Evolutionary conservation across 2,797 vertebrate species (phyloP).

Genomic region (Poeciliopsis infans): DNA sequence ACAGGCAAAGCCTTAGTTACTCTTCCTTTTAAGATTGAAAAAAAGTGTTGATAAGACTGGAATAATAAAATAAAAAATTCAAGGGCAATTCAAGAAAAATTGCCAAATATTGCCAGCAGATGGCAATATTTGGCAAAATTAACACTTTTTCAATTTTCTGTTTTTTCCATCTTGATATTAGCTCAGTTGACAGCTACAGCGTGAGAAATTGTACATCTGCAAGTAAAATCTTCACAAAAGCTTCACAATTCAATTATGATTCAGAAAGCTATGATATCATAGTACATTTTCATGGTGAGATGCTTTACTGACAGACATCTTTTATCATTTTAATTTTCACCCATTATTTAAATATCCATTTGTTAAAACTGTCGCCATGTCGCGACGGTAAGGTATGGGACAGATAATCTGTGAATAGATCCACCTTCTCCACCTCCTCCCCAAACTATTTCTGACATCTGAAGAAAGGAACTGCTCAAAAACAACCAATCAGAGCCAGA

Average conservation of each 20-base stretch:
- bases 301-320: not conserved
- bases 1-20: slow-evolving; percentile 33
- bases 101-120: slow-evolving; percentile 52
- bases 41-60: slow-evolving; percentile 8
- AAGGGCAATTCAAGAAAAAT: not conserved
- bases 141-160: not conserved
- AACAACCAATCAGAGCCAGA: too few relatives aligned
- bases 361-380: too few relatives aligned
- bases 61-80: not conserved
- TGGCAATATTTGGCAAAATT: slow-evolving; percentile 70
- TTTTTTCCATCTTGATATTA: not conserved
- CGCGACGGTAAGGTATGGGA: too few relatives aligned
- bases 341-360: not conserved
- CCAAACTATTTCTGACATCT: too few relatives aligned
- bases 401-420: too few relatives aligned
- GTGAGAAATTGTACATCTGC: not conserved
- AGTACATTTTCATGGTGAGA: not conserved
- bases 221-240: not conserved
- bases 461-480: too few relatives aligned
- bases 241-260: not conserved
- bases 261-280: not conserved
- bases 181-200: not conserved
- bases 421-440: too few relatives aligned
- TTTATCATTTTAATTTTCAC: not conserved
- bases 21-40: slow-evolving; percentile 48